Evolutionary conservation across 2,888 invertebrate genomes (phyloP).

Genomic region (Scotopteryx bipunctaria): DNA sequence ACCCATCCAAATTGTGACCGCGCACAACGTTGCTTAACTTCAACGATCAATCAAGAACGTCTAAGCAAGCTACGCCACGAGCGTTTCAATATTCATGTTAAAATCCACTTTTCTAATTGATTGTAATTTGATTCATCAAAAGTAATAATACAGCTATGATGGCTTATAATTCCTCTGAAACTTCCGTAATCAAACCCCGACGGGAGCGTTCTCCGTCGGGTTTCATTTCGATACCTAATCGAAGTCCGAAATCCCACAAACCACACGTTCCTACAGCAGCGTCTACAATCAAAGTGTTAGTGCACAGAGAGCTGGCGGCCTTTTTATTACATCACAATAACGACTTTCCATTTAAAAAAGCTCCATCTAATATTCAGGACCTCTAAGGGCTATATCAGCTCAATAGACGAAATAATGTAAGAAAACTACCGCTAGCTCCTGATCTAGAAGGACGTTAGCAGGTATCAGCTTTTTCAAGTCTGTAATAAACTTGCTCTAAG

Average conservation of each 20-base stretch:
- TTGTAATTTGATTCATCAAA: too few species aligned
- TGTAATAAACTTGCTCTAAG: neutral
- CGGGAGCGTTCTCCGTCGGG: slow-evolving; percentile 2
- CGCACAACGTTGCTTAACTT: too few species aligned
- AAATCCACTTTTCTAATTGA: too few species aligned
- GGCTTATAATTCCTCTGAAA: slow-evolving; percentile 12
- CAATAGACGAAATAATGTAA: neutral
- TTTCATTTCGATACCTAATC: slow-evolving; percentile 25
- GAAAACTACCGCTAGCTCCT: neutral
- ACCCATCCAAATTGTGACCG: too few species aligned
- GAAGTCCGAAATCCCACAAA: slow-evolving; percentile 16
- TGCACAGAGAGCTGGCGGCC: neutral
- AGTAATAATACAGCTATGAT: too few species aligned
- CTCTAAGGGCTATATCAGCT: neutral
- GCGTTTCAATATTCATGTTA: too few species aligned
- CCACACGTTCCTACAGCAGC: slow-evolving; percentile 16
- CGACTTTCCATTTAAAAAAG: neutral
- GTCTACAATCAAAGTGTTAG: slow-evolving; percentile 15
- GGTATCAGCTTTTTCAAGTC: neutral
- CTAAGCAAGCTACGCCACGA: too few species aligned
- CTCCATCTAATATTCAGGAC: neutral
- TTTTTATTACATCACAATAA: slow-evolving; percentile 2
- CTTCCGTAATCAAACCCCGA: slow-evolving; percentile 15
- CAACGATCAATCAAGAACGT: too few species aligned
- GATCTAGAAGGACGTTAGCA: neutral